Base-by-base conservation (phyloP, 2,888 invertebrate species). In the Plusia festucae region DNA sequence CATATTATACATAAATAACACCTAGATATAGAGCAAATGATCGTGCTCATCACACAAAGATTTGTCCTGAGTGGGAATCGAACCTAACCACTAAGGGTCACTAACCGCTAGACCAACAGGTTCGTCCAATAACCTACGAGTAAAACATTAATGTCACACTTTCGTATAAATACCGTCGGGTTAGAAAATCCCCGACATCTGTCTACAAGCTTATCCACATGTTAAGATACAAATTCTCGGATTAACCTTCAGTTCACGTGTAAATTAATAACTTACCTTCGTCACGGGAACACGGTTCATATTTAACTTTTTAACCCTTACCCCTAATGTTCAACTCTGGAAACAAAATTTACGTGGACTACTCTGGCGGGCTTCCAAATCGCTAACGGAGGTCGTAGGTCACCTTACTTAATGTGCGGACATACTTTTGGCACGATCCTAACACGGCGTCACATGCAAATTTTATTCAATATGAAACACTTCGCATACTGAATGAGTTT, bases 351-450 rank as follows among this genome's bases (percentile, higher is more conserved):
- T 91, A 90, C 88, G 88, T 83, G 82, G 75, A 80, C 81, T 65
- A 67, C 78, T 78, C 88, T 93, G 92, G 92, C 91, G 70, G 60
- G 77, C 73, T 70, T 90, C 92, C 93, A 93, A 91, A 90, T 89
- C 88, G 87, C 85, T 84, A 82, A 81, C 85, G 74, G 83, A 83
- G 88, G 85, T 86, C 89, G 69, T 90, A 89, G 89, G 89, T 92
- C 91, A 92, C 90, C 89, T 89, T 87, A 84, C 86, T 87, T 90
- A 90, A 91, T 90, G 91, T 88, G 86, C 84, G 86, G 84, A 87
- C 87, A 88, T 86, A 89, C 87, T 88, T 89, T 87, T 88, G 86
- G 87, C 84, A 82, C 80, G 70, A 64, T 69, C 77, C 75, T 75
- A 75, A 73, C 70, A 76, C 58, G 68, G 73, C 53, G 80, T 77